These are phyloP conservation scores for Heliocidaris tuberculata DNA, from an alignment of 35 echinoderm and acorn worm species.

Conservation along the genomic window DNA sequence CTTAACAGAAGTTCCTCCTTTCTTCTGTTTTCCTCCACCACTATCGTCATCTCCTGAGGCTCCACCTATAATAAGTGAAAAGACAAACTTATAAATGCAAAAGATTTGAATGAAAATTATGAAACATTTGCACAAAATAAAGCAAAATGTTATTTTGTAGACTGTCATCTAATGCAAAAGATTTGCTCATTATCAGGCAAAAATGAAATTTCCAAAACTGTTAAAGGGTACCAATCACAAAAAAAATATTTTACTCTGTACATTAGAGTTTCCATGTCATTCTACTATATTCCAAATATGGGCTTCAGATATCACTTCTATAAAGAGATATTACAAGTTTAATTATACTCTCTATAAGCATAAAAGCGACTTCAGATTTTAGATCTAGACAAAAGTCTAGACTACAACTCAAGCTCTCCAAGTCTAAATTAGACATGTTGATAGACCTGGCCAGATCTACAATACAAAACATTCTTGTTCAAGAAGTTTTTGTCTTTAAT, in stretches of 20 bases:
- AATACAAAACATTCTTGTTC: no score
- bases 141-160: background rate
- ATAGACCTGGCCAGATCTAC: no score
- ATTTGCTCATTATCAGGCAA: background rate
- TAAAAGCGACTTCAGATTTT: no score
- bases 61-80: background rate
- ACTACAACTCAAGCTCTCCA: background rate
- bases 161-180: background rate
- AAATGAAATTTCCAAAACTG: background rate
- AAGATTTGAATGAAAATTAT: background rate
- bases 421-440: background rate
- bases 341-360: no score
- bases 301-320: no score
- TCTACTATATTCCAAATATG: no score
- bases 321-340: no score
- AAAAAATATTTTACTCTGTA: no score
- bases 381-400: no score
- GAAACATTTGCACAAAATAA: background rate
- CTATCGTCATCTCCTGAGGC: conserved; percentile 57
- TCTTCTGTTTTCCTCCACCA: conserved; percentile 68
- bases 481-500: no score
- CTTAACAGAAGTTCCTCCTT: conserved; percentile 89
- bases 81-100: background rate
- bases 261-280: no score
- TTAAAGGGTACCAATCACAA: no score